Evolutionary conservation across 2,797 vertebrate species (phyloP).

Genomic region (Oryzias dopingdopingensis): DNA sequence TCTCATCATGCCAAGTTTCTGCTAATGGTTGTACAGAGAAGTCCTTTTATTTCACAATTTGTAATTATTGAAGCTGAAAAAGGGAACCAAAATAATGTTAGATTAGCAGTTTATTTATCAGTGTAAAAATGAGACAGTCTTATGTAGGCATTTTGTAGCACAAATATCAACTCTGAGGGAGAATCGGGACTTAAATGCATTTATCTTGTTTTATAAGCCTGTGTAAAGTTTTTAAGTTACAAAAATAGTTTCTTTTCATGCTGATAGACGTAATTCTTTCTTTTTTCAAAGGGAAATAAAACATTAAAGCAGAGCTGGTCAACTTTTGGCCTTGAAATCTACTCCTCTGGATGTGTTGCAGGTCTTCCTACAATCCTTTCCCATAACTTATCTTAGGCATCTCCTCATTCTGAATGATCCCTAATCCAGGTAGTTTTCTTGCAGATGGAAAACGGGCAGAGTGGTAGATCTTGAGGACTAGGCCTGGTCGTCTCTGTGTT

Average conservation of each 20-base stretch:
- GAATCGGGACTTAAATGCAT: no score
- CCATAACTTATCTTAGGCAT: no score
- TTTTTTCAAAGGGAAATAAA: conserved; percentile 4
- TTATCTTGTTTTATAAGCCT: conserved; percentile 15
- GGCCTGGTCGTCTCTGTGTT: no score
- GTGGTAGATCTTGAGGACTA: no score
- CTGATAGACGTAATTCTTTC: background rate
- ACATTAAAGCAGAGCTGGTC: no score
- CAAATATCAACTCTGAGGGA: background rate
- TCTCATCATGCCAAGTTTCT: background rate
- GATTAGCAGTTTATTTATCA: background rate
- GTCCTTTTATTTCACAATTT: no score
- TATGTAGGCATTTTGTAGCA: background rate
- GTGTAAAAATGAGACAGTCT: background rate
- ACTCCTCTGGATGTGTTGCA: no score
- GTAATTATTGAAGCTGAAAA: background rate
- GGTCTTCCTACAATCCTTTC: no score
- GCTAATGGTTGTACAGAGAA: background rate
- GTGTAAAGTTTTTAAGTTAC: background rate
- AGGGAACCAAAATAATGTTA: background rate
- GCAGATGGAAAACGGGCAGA: no score
- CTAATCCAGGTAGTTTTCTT: no score
- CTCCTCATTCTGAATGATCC: no score
- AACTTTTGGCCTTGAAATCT: no score
- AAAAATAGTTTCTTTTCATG: background rate